A percentile compares a stretch with the other conserved stretches of the same genome.
Conservation (phyloP, 2,888 invertebrate genomes). For the Sinotaia quadrata region DNA sequence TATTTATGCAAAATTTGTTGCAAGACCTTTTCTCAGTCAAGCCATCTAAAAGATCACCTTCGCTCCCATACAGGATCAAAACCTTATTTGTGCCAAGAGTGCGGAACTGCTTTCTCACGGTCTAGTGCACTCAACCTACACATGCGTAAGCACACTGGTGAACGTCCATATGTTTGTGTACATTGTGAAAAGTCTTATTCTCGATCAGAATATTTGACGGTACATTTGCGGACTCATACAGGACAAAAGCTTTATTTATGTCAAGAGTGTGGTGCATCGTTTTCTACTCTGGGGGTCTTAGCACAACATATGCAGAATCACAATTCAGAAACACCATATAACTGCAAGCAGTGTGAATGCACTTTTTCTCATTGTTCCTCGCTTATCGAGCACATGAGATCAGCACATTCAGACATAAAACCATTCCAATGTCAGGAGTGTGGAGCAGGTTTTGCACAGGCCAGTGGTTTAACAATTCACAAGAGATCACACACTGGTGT, state of each 20-base stretch:
- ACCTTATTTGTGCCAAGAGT: not conserved
- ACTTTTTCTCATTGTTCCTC: no score
- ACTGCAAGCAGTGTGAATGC: no score
- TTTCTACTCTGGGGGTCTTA: constrained; percentile 2
- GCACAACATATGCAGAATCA: constrained; percentile 15
- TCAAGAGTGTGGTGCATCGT: constrained; percentile 16
- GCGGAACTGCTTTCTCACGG: not conserved
- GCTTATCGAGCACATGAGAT: no score
- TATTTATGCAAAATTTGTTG: not conserved
- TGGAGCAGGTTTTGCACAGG: no score
- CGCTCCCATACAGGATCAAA: not conserved
- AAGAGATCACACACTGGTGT: no score
- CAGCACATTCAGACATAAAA: no score
- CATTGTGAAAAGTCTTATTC: constrained; percentile 7
- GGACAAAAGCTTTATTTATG: constrained; percentile 19
- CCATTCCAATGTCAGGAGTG: no score
- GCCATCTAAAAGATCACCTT: not conserved
- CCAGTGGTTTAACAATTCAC: no score
- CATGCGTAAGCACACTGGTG: constrained; percentile 13
- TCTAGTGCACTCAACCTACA: not conserved
- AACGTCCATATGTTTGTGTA: constrained; percentile 12
- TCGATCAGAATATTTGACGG: constrained; percentile 10
- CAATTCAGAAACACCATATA: no score
- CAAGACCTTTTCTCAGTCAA: constrained; percentile 1
- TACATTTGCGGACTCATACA: constrained; percentile 21